These are phyloP conservation scores for Hipposideros armiger DNA, from an alignment of 2,113 vertebrate species.

Conservation along the genomic window DNA sequence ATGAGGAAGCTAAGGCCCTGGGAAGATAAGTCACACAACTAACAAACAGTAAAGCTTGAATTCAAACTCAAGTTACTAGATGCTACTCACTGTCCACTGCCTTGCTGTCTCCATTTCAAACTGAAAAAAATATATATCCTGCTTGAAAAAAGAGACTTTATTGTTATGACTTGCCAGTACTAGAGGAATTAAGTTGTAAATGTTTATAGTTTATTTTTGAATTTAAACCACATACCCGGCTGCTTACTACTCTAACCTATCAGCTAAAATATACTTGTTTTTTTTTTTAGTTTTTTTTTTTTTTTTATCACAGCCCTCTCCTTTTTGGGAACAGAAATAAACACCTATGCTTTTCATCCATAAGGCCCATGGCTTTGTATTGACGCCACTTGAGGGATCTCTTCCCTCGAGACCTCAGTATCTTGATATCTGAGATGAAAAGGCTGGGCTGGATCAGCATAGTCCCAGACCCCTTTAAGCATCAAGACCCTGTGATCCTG, in stretches of 20 bases:
- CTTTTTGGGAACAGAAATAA: slow-evolving; percentile 44
- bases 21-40: neutral
- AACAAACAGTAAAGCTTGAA: neutral
- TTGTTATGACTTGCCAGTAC: neutral
- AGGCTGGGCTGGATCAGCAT: neutral
- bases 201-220: slow-evolving; percentile 57
- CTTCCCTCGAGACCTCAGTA: neutral
- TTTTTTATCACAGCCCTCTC: neutral
- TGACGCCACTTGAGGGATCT: neutral
- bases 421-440: neutral
- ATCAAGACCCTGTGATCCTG: neutral
- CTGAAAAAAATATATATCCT: neutral
- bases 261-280: neutral
- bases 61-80: neutral
- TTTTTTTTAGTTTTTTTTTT: slow-evolving; percentile 3
- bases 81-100: neutral
- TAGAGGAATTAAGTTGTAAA: slow-evolving; percentile 36
- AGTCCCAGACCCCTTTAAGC: neutral
- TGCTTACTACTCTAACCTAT: neutral
- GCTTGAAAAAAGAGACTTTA: neutral
- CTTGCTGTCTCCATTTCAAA: slow-evolving; percentile 3
- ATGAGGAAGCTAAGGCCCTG: neutral
- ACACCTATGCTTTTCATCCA: neutral
- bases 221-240: neutral
- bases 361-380: neutral